Evolutionary conservation across 1,140 invertebrate species (phyloP), one percentile per base, ranked within the genome.

Genomic region (Telenomus remus): DNA sequence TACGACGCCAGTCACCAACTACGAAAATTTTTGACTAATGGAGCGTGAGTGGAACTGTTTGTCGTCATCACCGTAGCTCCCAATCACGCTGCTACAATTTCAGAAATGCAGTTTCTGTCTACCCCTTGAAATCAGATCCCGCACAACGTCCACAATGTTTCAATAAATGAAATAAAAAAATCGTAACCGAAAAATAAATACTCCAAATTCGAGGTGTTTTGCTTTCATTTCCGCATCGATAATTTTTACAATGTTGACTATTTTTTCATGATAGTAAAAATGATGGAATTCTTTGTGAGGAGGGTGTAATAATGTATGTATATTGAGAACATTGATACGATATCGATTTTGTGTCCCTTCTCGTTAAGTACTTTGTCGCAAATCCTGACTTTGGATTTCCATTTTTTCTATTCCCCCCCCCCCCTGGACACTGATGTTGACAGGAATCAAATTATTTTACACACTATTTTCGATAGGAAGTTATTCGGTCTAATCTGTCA

Each of bases 11-110:
- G 80, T 69, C 69, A 70, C 78, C 68, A 70, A 72, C 79, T 60
- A 69, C 70, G 77, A 79, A 59, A 80, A 85, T 82, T 86, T 86
- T 85, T 84, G 83, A 85, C 82, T 85, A 85, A 86, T 86, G 84
- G 79, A 83, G 82, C 83, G 82, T 83, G 83, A 86, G 80, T 63
- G 82, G 83, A 80, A 84, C 82, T 82, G 80, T 84, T 84, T 85
- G 79, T 79, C 72, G 76, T 76, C 80, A 83, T 85, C 80, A 81
- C 60, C 81, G 76, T 81, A 76, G 80, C 79, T 79, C 74, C 75
- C 63, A 65, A 73, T 63, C 68, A 72, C 72, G 73, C 63, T 47
- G 54, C 44, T 79, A 79, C 77, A 79, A 82, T 84, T 81, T 79
- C 78, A 71, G 75, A 48, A 65, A 72, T 55, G 65, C 68, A 54